Evolutionary conservation across 1,140 invertebrate genomes (phyloP).

Genomic region (Onthophagus taurus): DNA sequence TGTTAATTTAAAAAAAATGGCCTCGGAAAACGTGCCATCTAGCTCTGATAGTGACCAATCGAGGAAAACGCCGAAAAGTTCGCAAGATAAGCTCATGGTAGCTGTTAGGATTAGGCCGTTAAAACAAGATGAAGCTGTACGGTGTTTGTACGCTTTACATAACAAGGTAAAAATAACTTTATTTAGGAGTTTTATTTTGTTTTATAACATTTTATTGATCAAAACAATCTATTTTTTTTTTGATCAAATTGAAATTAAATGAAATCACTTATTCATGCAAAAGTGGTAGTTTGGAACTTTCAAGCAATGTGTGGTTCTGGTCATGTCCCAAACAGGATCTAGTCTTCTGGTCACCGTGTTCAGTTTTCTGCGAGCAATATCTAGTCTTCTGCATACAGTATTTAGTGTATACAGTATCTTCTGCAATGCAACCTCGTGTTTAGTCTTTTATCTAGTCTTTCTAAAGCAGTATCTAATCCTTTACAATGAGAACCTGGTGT

Average conservation of each 20-base stretch:
- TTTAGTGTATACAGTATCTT: too few species aligned
- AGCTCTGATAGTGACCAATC: not conserved
- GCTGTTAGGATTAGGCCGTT: slow-evolving; percentile 30
- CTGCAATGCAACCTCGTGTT: too few species aligned
- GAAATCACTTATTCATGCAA: not conserved
- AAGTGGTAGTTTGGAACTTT: not conserved
- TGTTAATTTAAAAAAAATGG: too few species aligned
- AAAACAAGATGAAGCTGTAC: slow-evolving; percentile 27
- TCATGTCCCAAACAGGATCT: too few species aligned
- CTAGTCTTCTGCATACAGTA: too few species aligned
- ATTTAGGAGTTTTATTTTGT: not conserved
- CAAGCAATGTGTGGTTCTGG: too few species aligned
- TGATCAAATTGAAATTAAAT: not conserved
- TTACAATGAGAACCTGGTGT: too few species aligned
- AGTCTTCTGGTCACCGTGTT: too few species aligned
- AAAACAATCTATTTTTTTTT: not conserved
- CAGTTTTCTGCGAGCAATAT: too few species aligned
- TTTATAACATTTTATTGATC: not conserved
- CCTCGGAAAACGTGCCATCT: slow-evolving; percentile 13
- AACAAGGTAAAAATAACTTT: slow-evolving; percentile 3
- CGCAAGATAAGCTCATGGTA: not conserved
- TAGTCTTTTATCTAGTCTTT: too few species aligned
- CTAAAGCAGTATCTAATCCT: too few species aligned
- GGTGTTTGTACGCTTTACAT: slow-evolving; percentile 5
- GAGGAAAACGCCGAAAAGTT: not conserved